Evolutionary conservation across 2,888 invertebrate genomes (phyloP).

Genomic region (Aphidoletes aphidimyza): DNA sequence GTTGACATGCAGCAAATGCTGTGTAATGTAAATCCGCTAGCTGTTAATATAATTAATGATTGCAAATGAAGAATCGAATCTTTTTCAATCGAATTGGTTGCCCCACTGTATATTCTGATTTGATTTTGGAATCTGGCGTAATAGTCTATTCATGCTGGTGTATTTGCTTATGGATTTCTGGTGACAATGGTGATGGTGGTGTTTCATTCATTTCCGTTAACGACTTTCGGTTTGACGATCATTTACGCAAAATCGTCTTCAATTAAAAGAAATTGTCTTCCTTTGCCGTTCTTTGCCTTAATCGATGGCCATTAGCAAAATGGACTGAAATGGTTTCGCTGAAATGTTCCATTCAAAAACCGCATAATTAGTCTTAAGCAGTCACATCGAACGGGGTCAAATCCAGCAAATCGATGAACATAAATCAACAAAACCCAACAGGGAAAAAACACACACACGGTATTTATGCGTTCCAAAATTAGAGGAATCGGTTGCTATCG

Average conservation of each 20-base stretch:
- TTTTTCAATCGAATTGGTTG: neutral
- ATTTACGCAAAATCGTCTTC: neutral
- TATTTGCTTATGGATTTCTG: neutral
- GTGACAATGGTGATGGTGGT: constrained; percentile 38
- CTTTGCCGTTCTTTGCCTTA: neutral
- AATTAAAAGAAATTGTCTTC: constrained; percentile 30
- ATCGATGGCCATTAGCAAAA: neutral
- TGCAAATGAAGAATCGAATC: constrained; percentile 9
- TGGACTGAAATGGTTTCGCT: neutral
- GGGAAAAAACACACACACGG: neutral
- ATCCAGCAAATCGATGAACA: neutral
- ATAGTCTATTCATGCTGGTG: neutral
- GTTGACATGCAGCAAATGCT: neutral
- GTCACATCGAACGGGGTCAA: constrained; percentile 14
- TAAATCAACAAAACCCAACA: neutral
- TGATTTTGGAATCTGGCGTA: neutral
- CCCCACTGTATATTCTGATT: neutral
- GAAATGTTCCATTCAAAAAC: neutral
- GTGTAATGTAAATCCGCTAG: neutral
- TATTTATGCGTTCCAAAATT: neutral
- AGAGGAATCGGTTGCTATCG: neutral
- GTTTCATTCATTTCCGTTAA: constrained; percentile 18
- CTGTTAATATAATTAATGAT: constrained; percentile 45
- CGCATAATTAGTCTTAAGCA: constrained; percentile 11
- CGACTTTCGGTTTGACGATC: constrained; percentile 6